Evolutionary conservation across 2,113 vertebrate species (phyloP).

Genomic region (Epinephelus lanceolatus): DNA sequence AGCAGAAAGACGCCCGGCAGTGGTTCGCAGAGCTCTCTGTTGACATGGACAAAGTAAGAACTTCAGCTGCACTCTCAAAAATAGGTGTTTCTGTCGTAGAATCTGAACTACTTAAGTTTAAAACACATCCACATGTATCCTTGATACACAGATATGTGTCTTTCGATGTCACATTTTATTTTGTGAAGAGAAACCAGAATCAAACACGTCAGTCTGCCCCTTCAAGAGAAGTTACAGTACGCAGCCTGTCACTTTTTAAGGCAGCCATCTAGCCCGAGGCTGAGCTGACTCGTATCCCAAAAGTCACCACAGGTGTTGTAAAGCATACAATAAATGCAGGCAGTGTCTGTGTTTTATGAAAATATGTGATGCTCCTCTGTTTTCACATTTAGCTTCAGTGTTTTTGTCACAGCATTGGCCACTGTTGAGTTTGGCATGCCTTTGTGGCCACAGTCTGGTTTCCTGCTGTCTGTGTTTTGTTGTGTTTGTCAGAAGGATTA

Average conservation of each 20-base stretch:
- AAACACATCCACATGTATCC: not conserved
- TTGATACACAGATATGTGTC: not conserved
- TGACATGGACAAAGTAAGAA: slow-evolving; percentile 98
- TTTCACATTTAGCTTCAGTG: not conserved
- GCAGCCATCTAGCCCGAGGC: not conserved
- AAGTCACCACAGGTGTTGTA: not conserved
- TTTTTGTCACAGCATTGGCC: not conserved
- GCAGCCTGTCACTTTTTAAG: not conserved
- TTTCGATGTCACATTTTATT: not conserved
- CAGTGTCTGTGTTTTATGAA: not conserved
- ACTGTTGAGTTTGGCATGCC: not conserved
- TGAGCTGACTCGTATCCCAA: not conserved
- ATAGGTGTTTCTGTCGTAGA: not conserved
- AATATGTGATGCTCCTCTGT: not conserved
- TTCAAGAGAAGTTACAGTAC: not conserved
- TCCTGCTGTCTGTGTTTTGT: not conserved
- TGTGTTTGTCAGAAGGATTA: not conserved
- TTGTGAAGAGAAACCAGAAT: not conserved
- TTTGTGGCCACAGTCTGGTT: not conserved
- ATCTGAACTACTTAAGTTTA: not conserved
- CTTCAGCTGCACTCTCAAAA: not conserved
- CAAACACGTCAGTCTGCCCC: not conserved
- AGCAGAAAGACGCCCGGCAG: slow-evolving; percentile 98
- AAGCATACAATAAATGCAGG: not conserved
- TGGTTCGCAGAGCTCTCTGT: slow-evolving; percentile 99